Conservation (phyloP, 1,140 invertebrate genomes). For the Drosophila auraria region DNA sequence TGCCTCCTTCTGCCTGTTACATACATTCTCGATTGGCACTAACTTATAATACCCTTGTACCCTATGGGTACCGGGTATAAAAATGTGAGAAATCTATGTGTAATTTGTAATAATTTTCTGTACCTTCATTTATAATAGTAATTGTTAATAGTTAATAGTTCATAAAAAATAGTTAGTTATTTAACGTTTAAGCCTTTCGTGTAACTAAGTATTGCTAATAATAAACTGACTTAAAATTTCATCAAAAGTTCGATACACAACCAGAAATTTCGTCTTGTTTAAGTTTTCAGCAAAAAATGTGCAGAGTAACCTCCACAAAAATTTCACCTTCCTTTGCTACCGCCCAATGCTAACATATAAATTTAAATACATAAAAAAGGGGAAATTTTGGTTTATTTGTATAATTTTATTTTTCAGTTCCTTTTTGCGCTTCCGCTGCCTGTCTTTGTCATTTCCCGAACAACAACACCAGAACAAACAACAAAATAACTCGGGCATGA, state of each 20-base stretch:
- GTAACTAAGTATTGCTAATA: too few species aligned
- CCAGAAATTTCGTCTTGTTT: neutral
- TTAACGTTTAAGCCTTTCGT: too few species aligned
- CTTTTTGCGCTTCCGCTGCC: conserved; percentile 42
- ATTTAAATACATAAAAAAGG: conserved; percentile 23
- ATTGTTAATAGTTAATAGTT: too few species aligned
- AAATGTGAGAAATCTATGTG: neutral
- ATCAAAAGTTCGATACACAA: neutral
- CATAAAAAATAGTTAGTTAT: too few species aligned
- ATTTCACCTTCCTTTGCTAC: conserved; percentile 30
- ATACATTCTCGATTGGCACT: too few species aligned
- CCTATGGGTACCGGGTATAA: too few species aligned
- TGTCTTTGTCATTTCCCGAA: conserved; percentile 47
- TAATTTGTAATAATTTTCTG: neutral
- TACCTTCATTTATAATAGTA: too few species aligned
- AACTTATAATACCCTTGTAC: too few species aligned
- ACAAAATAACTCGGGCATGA: conserved; percentile 25
- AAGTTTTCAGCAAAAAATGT: neutral
- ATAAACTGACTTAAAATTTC: neutral
- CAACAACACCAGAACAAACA: conserved; percentile 7
- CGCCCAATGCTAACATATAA: conserved; percentile 13
- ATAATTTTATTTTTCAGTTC: conserved; percentile 42
- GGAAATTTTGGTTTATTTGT: conserved; percentile 25
- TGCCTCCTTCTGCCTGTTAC: too few species aligned
- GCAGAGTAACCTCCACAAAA: neutral